phyloP scores from a whole-genome alignment of 2,113 vertebrate species.

The Corythaixoides concolor region DNA sequence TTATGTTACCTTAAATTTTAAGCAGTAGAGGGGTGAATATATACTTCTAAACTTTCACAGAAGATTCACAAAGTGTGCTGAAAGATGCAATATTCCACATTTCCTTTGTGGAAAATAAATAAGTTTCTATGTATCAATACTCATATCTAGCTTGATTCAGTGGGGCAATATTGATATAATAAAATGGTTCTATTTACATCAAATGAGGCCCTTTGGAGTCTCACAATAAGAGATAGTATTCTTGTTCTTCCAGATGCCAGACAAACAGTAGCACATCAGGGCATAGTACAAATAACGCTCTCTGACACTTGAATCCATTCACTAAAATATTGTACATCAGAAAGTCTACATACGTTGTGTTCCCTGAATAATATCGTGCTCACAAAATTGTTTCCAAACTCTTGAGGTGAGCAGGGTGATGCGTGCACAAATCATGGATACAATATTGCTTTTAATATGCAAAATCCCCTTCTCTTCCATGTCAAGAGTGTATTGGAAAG shows the following conservation, averaged over 20 bases:
- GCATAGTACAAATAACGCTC: slow-evolving; percentile 15
- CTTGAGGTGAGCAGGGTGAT: slow-evolving; percentile 22
- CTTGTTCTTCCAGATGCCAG: slow-evolving; percentile 18
- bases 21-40: neutral
- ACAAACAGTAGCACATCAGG: slow-evolving; percentile 25
- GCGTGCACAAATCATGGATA: neutral
- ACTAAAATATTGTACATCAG: slow-evolving; percentile 25
- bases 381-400: slow-evolving; percentile 36
- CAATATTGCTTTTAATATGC: slow-evolving; percentile 58
- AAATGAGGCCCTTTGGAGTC: slow-evolving; percentile 18
- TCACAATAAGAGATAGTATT: neutral
- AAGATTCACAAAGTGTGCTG: neutral
- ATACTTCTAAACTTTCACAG: neutral
- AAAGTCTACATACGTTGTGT: neutral
- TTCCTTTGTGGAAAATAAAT: slow-evolving; percentile 28
- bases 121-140: neutral
- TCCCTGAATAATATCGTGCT: neutral
- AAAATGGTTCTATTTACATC: slow-evolving; percentile 39
- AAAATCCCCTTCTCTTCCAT: slow-evolving; percentile 29
- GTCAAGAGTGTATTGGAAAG: neutral
- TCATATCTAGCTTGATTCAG: slow-evolving; percentile 15
- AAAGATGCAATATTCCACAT: neutral
- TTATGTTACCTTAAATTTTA: neutral
- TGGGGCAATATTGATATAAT: slow-evolving; percentile 21
- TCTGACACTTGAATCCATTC: slow-evolving; percentile 34